phyloP scores from a whole-genome alignment of 2,888 invertebrate species.

The Megalurothrips usitatus region DNA sequence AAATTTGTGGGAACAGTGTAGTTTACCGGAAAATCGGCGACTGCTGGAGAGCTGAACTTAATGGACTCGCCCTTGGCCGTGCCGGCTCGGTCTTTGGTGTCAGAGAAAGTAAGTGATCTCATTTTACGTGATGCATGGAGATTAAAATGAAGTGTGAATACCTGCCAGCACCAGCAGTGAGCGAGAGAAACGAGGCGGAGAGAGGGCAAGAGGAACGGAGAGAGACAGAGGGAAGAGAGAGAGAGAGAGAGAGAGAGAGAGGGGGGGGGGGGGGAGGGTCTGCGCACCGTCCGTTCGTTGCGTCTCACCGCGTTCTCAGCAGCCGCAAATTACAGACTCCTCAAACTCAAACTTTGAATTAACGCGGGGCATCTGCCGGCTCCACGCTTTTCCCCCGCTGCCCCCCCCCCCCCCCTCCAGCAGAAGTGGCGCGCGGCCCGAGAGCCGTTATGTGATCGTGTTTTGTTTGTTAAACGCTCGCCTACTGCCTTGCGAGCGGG shows the following conservation, averaged over 20 bases:
- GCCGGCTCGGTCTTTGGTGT: not conserved
- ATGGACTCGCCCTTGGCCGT: too few species aligned
- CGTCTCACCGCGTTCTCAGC: not conserved
- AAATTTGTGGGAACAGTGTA: too few species aligned
- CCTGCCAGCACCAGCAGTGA: not conserved
- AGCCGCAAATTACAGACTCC: not conserved
- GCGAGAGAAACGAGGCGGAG: not conserved
- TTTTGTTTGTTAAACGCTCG: not conserved
- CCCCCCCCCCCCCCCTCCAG: not conserved
- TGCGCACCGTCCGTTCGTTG: not conserved
- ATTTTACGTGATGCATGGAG: not conserved
- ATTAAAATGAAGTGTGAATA: not conserved
- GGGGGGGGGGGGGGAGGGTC: not conserved
- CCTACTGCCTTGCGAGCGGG: not conserved
- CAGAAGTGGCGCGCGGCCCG: not conserved
- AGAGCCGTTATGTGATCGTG: not conserved
- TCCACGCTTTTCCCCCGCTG: not conserved
- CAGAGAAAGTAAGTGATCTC: constrained; percentile 1
- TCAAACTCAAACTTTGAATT: not conserved
- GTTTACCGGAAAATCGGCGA: too few species aligned
- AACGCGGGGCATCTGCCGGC: not conserved
- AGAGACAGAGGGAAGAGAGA: not conserved
- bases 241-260: not conserved
- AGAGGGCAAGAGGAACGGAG: not conserved
- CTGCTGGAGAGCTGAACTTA: too few species aligned